Base-by-base conservation (phyloP, 2,888 invertebrate genomes). In the Nymphalis urticae region DNA sequence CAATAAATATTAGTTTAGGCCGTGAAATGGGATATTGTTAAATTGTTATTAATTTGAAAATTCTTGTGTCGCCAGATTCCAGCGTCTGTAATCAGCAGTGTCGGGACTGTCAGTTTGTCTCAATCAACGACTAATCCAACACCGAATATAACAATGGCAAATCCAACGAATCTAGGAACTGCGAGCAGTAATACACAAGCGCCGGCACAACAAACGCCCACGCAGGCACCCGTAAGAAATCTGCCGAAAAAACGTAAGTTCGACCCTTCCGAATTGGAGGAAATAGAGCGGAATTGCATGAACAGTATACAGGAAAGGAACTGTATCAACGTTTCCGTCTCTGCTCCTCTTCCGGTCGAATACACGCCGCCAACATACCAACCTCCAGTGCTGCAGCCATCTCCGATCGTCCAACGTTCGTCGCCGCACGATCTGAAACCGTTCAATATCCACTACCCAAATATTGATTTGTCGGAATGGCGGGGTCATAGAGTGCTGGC, bases 171-270 rank as follows among this genome's bases (percentile, higher is more conserved):
- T 70, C 88, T 82, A n/a, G 91, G 87, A 59, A 87, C 79, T 75
- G 87, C 84, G 68, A 90, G 85, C 80, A 87, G 85, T 72, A 77
- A 80, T 73, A 76, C 78, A 72, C 88, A 86, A 65, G 79, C 84
- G 47, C 80, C 58, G 42, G 58, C 85, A 21, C 89, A 92, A 74
- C 87, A 87, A 64, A 80, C 89, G 71, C 93, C 93, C 69, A 90
- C 93, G 47, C 94, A 93, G 77, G 91, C 92, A 67, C 94, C 95
- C 72, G 94, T 95, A 74, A 93, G 96, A 73, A 97, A 97, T 86
- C 95, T 98, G 84, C 98, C 98, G 69, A 98, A 98, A 90, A 98
- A 98, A 90, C 94, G 98, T 74, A 97, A 97, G 90, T 97, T 96
- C 82, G 95, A 96, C 86, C 95, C 95, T 58, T 95, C 96, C 58